Base-by-base conservation (phyloP, 2,888 invertebrate species). In the Copidosoma aretas region DNA sequence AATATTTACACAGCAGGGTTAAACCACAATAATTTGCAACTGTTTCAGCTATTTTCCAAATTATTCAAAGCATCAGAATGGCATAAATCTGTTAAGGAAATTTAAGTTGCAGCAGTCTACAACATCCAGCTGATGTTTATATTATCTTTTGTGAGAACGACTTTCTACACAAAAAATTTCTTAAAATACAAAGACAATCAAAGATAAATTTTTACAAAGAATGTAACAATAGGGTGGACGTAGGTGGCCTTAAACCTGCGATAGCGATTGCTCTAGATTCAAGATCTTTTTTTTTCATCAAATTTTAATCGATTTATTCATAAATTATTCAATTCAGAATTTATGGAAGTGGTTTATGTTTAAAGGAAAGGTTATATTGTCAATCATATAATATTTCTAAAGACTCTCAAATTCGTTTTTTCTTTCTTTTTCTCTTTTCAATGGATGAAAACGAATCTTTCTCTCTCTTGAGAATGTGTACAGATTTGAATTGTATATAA, bases 51-150 rank as follows among this genome's bases (percentile, higher is more conserved):
- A 90, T 98, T 79, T 98, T 98, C 90, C 98, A 98, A 88, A 96
- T 98, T 80, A 97, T 98, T 79, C 98, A 95, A 84, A 94, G 94
- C 73, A 95, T 95, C 84, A 88, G 95, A 82, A 90, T 94, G 87
- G 94, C 69, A 60, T 71, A 67, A 71, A 59, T 10, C 46, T 14
- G 5, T 22, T 49, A 21, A 59, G 32, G 59, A 21, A 15, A 32
- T 46, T 1, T 57, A 15, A 60, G 22, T 62, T 22, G 24, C 65
- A 71, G 62, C 63, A 57, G 57, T 67, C 53, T 51, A 62, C 53
- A 54, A 51, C 52, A 41, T n/a, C 51, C 32, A 32, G 32, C 32
- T 32, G 32, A 32, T 24, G 60, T 70, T 63, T 56, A 65, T 24
- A 51, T 60, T 63, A 61, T 71, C 64, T 61, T 72, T 67, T 70